Evolutionary conservation across 2,113 vertebrate genomes (phyloP), one percentile per base, ranked within the genome.

Genomic region (Xiphorhynchus elegans): DNA sequence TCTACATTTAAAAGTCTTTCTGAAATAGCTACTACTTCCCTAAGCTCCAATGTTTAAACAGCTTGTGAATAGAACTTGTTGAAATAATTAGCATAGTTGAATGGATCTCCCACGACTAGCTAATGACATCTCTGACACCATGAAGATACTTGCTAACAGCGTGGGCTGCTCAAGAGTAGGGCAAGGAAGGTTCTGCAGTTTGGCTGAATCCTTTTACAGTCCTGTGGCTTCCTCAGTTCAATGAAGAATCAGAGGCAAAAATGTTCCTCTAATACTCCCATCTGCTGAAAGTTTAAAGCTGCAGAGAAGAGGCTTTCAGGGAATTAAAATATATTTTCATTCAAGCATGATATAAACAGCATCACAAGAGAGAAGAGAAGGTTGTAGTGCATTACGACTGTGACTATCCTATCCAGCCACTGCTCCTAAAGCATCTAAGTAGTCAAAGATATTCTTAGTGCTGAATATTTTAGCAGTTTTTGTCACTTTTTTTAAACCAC

Each of bases 401-500:
- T 52, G 73, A 93, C 82, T 88, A 86, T 55, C 35, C 83, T 92
- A 84, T 92, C 93, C 92, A 97, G 89, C 73, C 92, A 72, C 69
- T 79, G 93, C 53, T 96, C 83, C 80, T 78, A 83, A 94, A 82
- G 86, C 46, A 86, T 90, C 52, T 72, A 91, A 95, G 86, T 81
- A 96, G 73, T 90, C 70, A 90, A 60, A 91, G 88, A 96, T 96
- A 97, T 89, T 96, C 93, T 96, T 94, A 92, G 94, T 92, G 31
- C 23, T 95, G 92, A 92, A 95, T 90, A 95, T 96, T 95, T 97
- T 96, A 95, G 90, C 96, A 94, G 95, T 40, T 93, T 96, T 96
- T 95, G 93, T 89, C 92, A 94, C 90, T 96, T 97, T 93, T 95
- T 94, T 96, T 93, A 93, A 97, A 79, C 44, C 37, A 95, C 95